These are phyloP conservation scores for Drosophila melanogaster DNA, from an alignment of 1,140 invertebrate species.

Conservation along the genomic window Release_6_plus_ISO1_MT NC_004354.4:5677501-5678000, in stretches of 20 bases:
- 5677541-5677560: neutral
- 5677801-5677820: slow-evolving; percentile 10
- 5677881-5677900: too few species aligned
- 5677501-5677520: neutral
- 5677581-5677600: slow-evolving; percentile 44
- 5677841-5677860: slow-evolving; percentile 2
- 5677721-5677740: slow-evolving; percentile 37
- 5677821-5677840: slow-evolving; percentile 18
- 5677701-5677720: slow-evolving; percentile 16
- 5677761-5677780: slow-evolving; percentile 22
- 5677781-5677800: slow-evolving; percentile 10
- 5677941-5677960: slow-evolving; percentile 19
- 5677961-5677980: slow-evolving; percentile 51
- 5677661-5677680: neutral
- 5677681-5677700: slow-evolving; percentile 1
- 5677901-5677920: neutral
- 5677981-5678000: slow-evolving; percentile 47
- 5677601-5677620: slow-evolving; percentile 66
- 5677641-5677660: slow-evolving; percentile 36
- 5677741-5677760: slow-evolving; percentile 53
- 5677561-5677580: slow-evolving; percentile 9
- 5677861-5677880: neutral
- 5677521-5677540: too few species aligned
- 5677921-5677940: slow-evolving; percentile 14
- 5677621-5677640: slow-evolving; percentile 44